A percentile compares a stretch with the other conserved stretches of the same genome.
phyloP scores from a whole-genome alignment of 2,888 invertebrate genomes.

The Pyrochroa serraticornis region DNA sequence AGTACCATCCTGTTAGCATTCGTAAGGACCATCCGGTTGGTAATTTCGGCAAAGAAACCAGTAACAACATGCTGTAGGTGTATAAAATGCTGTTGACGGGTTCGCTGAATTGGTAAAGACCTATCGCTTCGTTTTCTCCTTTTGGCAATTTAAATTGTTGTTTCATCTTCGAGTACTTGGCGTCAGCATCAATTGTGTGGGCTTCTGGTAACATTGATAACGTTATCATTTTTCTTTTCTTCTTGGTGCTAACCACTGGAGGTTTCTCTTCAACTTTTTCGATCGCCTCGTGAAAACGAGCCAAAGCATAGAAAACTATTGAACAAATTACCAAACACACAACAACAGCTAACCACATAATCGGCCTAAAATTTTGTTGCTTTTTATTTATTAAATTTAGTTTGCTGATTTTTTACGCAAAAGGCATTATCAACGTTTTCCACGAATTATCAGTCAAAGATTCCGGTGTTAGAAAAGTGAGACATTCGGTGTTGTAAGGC shows the following conservation, averaged over 20 bases:
- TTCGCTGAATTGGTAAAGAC: constrained; percentile 74
- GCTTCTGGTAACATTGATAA: constrained; percentile 40
- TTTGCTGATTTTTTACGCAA: constrained; percentile 70
- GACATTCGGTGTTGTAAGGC: constrained; percentile 82
- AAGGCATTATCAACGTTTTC: constrained; percentile 82
- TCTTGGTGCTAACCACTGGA: constrained; percentile 27
- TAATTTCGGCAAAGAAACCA: constrained; percentile 77
- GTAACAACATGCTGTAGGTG: constrained; percentile 80
- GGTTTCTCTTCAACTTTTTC: neutral
- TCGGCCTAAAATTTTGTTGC: constrained; percentile 59
- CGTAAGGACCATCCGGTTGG: constrained; percentile 82
- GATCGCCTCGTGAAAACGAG: constrained; percentile 60
- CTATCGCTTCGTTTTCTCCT: constrained; percentile 54
- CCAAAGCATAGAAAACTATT: constrained; percentile 69
- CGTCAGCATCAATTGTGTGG: constrained; percentile 42
- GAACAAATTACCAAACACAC: constrained; percentile 71
- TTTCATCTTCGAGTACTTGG: constrained; percentile 50
- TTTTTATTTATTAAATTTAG: neutral
- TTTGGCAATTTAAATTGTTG: constrained; percentile 43
- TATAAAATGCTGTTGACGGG: constrained; percentile 76
- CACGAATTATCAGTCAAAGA: constrained; percentile 81
- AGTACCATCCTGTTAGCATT: constrained; percentile 85
- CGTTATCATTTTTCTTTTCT: constrained; percentile 38
- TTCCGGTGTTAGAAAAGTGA: constrained; percentile 85
- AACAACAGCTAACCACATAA: constrained; percentile 78